Base-by-base conservation (phyloP, 1,140 invertebrate species). In the Drosophila oshimai region DNA sequence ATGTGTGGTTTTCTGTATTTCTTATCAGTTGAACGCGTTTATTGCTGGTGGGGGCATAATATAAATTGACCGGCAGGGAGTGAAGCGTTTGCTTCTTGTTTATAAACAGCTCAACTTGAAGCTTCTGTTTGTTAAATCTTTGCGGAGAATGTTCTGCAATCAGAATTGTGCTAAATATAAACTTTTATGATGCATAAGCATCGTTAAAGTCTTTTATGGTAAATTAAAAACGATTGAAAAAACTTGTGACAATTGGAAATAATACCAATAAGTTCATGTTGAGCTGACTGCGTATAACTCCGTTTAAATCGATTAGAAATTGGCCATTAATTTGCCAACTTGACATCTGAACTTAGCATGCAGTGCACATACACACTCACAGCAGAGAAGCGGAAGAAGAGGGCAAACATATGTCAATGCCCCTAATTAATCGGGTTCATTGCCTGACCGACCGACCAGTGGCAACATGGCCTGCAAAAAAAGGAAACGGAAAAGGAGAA, bases 361-460 rank as follows among this genome's bases (percentile, higher is more conserved):
- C 22, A 33, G 15, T 15, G 44, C 36, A 18, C 10, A n/a, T n/a
- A n/a, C n/a, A n/a, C n/a, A n/a, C n/a, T n/a, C n/a, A 28, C 13
- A 44, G 17, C 7, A 33, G 18, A 44, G 12, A n/a, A 15, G 31
- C 13, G n/a, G n/a, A n/a, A 41, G 26, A 12, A 31, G 26, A 6
- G 20, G 57, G 26, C 22, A 31, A 46, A 55, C 77, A 67, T 37
- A 71, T 84, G 79, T 86, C 79, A 84, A 79, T 62, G 79, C 58
- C 64, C 55, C 51, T 84, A 84, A 79, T 84, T 84, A 86, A 84
- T 84, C 36, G 79, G 67, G 79, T 84, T 84, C 79, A 79, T 86
- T 84, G 79, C 79, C 79, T 84, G 79, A 44, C 74, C 74, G 79
- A 74, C 79, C 84, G 79, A 44, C 74, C 74, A 74, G 39, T 53